These are phyloP conservation scores for Saxidomus purpurata DNA, from an alignment of 1,140 invertebrate species.

Conservation along the genomic window DNA sequence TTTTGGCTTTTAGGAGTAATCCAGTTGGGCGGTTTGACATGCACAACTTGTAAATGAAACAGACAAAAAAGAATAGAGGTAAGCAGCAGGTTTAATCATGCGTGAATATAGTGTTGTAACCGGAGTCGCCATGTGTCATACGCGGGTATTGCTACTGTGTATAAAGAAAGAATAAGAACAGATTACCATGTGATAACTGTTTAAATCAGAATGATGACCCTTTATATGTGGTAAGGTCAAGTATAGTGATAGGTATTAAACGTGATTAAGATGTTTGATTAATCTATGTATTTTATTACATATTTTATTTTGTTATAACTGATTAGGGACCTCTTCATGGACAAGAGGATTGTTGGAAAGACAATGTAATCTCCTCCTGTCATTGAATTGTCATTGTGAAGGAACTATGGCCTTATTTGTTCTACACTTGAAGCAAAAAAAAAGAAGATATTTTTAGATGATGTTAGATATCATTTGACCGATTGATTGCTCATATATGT, in stretches of 20 bases:
- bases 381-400: conserved; percentile 13
- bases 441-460: neutral
- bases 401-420: neutral
- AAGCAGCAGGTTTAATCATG: no score
- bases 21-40: no score
- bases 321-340: conserved; percentile 3
- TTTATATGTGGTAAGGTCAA: conserved; percentile 14
- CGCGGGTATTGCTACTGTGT: no score
- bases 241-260: conserved; percentile 13
- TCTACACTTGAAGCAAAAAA: neutral
- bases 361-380: conserved; percentile 21
- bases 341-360: neutral
- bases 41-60: no score
- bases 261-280: neutral
- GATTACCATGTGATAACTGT: neutral
- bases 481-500: neutral
- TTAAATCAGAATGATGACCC: neutral
- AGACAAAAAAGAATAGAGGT: no score
- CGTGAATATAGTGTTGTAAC: no score
- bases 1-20: no score
- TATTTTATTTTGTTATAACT: neutral
- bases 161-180: neutral
- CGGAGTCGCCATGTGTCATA: no score
- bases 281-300: conserved; percentile 4
- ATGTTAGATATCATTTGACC: neutral